These are phyloP conservation scores for Petaurus breviceps DNA, from an alignment of 2,113 vertebrate species.

Conservation along the genomic window DNA sequence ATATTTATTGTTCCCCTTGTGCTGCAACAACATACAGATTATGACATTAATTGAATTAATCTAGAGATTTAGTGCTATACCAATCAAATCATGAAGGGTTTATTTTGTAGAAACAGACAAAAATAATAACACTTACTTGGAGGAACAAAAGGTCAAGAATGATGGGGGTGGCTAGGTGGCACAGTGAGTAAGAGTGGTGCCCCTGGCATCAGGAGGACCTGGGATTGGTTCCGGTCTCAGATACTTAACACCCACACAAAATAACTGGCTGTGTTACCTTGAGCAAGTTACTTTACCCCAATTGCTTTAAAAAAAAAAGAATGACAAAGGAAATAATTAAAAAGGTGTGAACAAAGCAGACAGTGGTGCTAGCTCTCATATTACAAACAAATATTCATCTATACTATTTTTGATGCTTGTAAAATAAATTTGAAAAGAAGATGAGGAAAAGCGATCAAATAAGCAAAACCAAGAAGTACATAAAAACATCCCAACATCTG, in stretches of 20 bases:
- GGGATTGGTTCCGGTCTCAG: too few species aligned
- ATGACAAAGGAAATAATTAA: not conserved
- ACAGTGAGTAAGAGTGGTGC: too few species aligned
- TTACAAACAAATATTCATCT: not conserved
- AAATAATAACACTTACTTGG: not conserved
- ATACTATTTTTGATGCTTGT: not conserved
- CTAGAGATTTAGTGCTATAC: not conserved
- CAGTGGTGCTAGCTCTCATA: not conserved
- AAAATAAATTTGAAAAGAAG: not conserved
- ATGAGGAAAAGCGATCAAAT: not conserved
- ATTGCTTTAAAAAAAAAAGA: too few species aligned
- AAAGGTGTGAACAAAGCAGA: not conserved
- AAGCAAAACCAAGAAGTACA: not conserved
- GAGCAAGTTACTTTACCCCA: too few species aligned
- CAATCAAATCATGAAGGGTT: not conserved
- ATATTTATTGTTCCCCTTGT: not conserved
- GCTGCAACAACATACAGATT: not conserved
- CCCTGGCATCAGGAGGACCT: too few species aligned
- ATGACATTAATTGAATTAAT: not conserved
- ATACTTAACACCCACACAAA: too few species aligned
- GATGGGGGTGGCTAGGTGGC: too few species aligned
- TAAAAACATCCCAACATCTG: not conserved
- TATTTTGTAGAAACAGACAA: not conserved
- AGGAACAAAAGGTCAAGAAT: not conserved
- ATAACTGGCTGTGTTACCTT: too few species aligned